A percentile compares a stretch with the other conserved stretches of the same genome.
phyloP scores from a whole-genome alignment of 92 coral and sea anemone genomes.

The Nematostella vectensis region DNA sequence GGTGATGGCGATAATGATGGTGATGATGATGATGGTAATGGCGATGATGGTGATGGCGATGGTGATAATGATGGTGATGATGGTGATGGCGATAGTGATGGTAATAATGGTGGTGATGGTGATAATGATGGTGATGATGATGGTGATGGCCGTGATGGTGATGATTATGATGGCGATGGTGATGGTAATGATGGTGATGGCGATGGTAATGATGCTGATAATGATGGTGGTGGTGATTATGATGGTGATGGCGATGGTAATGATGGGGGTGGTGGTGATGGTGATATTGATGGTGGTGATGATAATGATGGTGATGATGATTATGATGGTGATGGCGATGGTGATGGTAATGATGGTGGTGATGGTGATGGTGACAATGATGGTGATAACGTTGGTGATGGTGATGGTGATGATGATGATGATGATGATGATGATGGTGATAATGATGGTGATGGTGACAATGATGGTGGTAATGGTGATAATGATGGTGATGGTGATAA shows the following conservation, averaged over 20 bases:
- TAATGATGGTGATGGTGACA: background rate
- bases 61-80: background rate
- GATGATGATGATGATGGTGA: conserved; percentile 2
- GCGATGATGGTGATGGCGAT: background rate
- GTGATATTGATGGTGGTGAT: too few species aligned
- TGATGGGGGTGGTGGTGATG: too few species aligned
- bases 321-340: conserved; percentile 4
- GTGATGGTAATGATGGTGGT: background rate
- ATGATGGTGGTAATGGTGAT: background rate
- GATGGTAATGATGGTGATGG: background rate
- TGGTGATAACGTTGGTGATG: background rate
- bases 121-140: conserved; percentile 1
- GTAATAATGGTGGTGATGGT: background rate
- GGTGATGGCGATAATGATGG: background rate
- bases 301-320: too few species aligned
- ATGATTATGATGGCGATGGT: conserved; percentile 5
- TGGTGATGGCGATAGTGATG: conserved; percentile 6
- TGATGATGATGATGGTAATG: conserved; percentile 2
- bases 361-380: conserved; percentile 4
- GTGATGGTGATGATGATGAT: background rate
- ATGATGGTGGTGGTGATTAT: too few species aligned
- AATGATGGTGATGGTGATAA: conserved; percentile 1
- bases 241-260: too few species aligned
- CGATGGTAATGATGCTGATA: too few species aligned
- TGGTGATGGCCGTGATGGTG: too few species aligned